Evolutionary conservation across 2,888 invertebrate genomes (phyloP).

Genomic region (Euphydryas editha): DNA sequence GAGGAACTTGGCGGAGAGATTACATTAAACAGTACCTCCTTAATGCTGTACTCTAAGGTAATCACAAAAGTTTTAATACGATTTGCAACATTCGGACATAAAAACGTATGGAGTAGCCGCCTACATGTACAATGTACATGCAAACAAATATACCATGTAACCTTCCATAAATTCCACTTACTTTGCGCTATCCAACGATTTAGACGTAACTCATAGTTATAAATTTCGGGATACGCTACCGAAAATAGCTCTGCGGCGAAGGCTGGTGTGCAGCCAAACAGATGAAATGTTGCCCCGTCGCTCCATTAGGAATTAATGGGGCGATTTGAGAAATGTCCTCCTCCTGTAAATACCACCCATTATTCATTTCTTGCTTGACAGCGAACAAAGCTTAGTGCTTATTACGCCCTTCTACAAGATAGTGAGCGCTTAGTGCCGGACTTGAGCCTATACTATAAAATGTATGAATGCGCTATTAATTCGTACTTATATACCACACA

Average conservation of each 20-base stretch:
- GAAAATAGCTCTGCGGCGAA: slow-evolving; percentile 76
- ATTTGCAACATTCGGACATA: slow-evolving; percentile 29
- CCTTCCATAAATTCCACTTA: slow-evolving; percentile 75
- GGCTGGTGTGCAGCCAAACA: slow-evolving; percentile 77
- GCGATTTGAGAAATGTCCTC: slow-evolving; percentile 81
- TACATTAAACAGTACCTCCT: background rate
- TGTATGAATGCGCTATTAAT: background rate
- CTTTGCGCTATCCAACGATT: slow-evolving; percentile 76
- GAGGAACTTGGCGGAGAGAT: background rate
- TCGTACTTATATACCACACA: background rate
- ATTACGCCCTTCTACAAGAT: slow-evolving; percentile 23
- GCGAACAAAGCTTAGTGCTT: slow-evolving; percentile 35
- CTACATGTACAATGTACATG: no score
- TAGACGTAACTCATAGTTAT: slow-evolving; percentile 63
- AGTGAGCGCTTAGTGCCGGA: slow-evolving; percentile 19
- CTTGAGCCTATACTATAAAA: slow-evolving; percentile 21
- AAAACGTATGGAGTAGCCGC: slow-evolving; percentile 43
- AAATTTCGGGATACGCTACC: slow-evolving; percentile 76
- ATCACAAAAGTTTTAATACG: slow-evolving; percentile 23
- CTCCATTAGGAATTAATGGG: slow-evolving; percentile 82
- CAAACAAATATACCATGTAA: slow-evolving; percentile 68
- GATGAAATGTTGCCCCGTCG: slow-evolving; percentile 78
- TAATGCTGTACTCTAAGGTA: slow-evolving; percentile 14
- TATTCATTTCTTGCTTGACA: slow-evolving; percentile 65
- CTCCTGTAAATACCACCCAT: slow-evolving; percentile 75